Evolutionary conservation across 2,797 vertebrate species (phyloP), one percentile per base, ranked within the genome.

Genomic region (Semaprochilodus insignis): DNA sequence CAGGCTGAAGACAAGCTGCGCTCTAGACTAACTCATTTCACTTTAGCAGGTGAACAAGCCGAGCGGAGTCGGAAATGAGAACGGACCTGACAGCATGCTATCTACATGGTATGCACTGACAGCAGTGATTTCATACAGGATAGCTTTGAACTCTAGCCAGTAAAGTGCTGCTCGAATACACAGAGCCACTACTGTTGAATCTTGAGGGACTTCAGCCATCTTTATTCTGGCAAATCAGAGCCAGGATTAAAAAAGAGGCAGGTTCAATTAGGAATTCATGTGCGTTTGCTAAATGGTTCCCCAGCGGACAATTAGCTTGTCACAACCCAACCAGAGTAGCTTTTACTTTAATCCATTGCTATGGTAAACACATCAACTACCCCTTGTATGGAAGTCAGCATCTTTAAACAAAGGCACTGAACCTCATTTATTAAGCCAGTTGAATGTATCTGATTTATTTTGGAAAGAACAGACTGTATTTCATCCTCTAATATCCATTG

Each of bases 41-140:
- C 36, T 62, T 75, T 15, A 75, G 36, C 74, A 75, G 74, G 34
- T 75, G 74, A 75, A 62, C 80, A 57, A 60, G 31, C 16, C 21
- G 59, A 76, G 54, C 73, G 34, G 48, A 59, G 54, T 34, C 54
- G 44, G 66, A 59, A 40, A 71, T 77, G 71, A 52, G 27, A 70
- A 63, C 31, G 54, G 74, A 63, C 19, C 66, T 77, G 67, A 63
- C 74, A 77, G 67, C 55, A 71, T 40, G 25, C 21, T 52, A 52
- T 71, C 55, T 21, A 63, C 21, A 71, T 21, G 57, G 27, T 48
- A 63, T 57, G 52, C 21, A 73, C 31, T 73, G 74, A 73, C 31
- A 60, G 57, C 57, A 75, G 36, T 40, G 17, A 62, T 62, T 48
- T 44, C 19, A 48, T 15, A 27, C 3, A 48, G 34, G 27, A 75